Conservation (phyloP, 2,888 invertebrate species). For the Melipona beecheii region DNA sequence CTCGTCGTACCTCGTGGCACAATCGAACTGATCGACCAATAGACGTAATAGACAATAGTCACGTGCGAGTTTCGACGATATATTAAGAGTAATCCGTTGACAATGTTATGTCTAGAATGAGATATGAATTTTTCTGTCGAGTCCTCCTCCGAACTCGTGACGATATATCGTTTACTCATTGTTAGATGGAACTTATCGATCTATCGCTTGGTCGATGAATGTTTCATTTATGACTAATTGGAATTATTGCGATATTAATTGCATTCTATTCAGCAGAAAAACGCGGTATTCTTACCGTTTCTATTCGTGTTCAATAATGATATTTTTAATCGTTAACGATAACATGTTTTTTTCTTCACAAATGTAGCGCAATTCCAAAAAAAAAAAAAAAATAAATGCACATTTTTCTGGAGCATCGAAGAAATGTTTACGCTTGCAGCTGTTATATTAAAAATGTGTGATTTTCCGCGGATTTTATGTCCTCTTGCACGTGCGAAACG, state of each 20-base stretch:
- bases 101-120: background rate
- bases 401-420: background rate
- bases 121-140: background rate
- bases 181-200: background rate
- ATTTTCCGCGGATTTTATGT: background rate
- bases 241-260: conserved; percentile 2
- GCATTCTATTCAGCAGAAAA: background rate
- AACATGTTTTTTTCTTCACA: background rate
- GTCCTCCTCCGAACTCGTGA: background rate
- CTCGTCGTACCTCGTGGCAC: conserved; percentile 50
- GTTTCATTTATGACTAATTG: background rate
- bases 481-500: background rate
- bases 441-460: background rate
- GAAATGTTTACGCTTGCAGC: background rate
- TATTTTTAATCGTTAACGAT: background rate
- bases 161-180: background rate
- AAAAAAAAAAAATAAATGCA: background rate
- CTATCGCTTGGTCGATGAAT: background rate
- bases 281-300: background rate
- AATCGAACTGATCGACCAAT: conserved; percentile 69
- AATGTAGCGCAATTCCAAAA: background rate
- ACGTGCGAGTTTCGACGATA: conserved; percentile 68
- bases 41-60: conserved; percentile 67
- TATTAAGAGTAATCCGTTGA: conserved; percentile 52
- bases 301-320: background rate